A percentile compares a stretch with the other conserved stretches of the same genome.
phyloP scores from a whole-genome alignment of 1,140 invertebrate genomes.

The Diploscapter pachys region DNA sequence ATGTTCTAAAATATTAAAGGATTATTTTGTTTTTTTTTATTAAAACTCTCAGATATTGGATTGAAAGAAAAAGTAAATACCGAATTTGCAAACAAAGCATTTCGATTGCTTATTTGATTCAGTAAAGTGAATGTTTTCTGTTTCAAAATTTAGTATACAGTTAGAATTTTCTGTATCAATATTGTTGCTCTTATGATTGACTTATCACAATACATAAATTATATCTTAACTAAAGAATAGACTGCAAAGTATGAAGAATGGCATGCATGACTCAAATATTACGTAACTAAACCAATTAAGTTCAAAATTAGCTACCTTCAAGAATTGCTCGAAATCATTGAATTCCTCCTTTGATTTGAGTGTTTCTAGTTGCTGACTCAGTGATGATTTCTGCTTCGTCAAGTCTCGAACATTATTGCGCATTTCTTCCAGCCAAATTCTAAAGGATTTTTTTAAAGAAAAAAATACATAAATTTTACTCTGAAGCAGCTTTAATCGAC shows the following conservation, averaged over 20 bases:
- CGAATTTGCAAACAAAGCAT: no score
- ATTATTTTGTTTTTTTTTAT: background rate
- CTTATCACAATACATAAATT: no score
- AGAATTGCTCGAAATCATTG: conserved; percentile 10
- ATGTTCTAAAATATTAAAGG: conserved; percentile 10
- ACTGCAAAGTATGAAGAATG: no score
- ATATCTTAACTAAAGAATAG: no score
- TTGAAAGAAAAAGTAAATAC: no score
- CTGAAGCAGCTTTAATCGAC: conserved; percentile 13
- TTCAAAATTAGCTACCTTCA: conserved; percentile 17
- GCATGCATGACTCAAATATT: conserved; percentile 2
- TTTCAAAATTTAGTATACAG: no score
- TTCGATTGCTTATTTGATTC: no score
- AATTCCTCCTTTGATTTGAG: background rate
- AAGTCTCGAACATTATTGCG: background rate
- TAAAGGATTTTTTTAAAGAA: background rate
- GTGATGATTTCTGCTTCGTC: conserved; percentile 5
- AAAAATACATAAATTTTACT: background rate
- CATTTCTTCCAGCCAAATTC: conserved; percentile 10
- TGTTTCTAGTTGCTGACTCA: background rate
- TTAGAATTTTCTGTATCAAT: no score
- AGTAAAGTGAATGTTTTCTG: no score
- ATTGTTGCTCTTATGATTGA: no score
- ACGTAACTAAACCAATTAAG: background rate
- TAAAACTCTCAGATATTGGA: no score